phyloP scores from a whole-genome alignment of 2,113 vertebrate genomes.

The Antechinus flavipes region DNA sequence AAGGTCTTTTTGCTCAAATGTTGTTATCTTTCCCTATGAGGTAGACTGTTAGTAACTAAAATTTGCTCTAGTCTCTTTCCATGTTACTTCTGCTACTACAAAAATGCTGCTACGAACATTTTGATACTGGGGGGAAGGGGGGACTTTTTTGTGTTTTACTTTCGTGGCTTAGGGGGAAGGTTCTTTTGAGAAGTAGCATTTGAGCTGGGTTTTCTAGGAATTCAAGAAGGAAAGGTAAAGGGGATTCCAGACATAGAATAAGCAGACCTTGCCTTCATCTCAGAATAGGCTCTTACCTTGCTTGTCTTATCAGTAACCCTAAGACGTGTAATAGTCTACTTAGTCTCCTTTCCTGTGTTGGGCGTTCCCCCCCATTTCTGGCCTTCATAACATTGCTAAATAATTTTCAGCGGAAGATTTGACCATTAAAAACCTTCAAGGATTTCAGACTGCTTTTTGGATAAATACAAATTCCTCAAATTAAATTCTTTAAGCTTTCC shows the following conservation, averaged over 20 bases:
- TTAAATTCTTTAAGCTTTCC: not conserved
- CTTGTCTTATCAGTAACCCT: not conserved
- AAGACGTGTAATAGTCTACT: not conserved
- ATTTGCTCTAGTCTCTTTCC: not conserved
- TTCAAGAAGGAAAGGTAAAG: not conserved
- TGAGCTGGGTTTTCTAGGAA: not conserved
- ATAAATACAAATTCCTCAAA: not conserved
- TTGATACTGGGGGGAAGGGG: not conserved
- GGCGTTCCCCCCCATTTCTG: not conserved
- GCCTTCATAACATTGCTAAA: not conserved
- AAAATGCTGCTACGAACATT: not conserved
- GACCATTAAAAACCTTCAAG: not conserved
- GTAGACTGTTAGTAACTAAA: not conserved
- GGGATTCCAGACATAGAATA: not conserved
- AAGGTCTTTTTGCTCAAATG: not conserved
- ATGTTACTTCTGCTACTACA: not conserved
- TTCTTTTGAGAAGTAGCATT: not conserved
- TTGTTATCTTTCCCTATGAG: not conserved
- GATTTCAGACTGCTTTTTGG: not conserved
- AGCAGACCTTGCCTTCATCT: not conserved
- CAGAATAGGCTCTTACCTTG: not conserved
- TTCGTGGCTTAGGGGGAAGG: not conserved
- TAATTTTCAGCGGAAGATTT: not conserved
- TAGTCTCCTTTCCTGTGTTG: too few species aligned
- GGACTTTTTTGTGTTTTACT: not conserved